Conservation (phyloP, 1,140 invertebrate genomes). For the Sinonovacula constricta region DNA sequence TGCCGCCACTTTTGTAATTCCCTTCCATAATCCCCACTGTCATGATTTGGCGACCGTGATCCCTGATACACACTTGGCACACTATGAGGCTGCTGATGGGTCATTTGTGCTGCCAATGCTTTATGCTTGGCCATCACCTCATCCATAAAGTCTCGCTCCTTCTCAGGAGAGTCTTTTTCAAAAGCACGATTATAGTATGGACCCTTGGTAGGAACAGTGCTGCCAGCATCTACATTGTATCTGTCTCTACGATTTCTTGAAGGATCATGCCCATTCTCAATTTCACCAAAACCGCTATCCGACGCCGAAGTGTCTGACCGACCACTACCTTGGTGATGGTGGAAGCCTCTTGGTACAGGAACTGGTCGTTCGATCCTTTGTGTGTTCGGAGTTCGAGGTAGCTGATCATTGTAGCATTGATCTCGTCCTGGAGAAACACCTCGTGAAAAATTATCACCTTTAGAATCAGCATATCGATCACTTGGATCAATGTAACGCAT, state of each 20-base stretch:
- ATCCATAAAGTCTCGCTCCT: not conserved
- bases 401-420: conserved; percentile 1
- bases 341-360: conserved; percentile 31
- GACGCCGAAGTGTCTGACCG: conserved; percentile 37
- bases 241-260: conserved; percentile 22
- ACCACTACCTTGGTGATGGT: conserved; percentile 44
- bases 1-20: conserved; percentile 37
- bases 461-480: conserved; percentile 28
- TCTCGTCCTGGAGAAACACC: not conserved
- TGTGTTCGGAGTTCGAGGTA: not conserved
- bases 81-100: conserved; percentile 16
- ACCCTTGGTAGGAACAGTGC: conserved; percentile 3
- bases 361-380: conserved; percentile 3
- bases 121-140: conserved; percentile 43
- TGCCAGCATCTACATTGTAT: conserved; percentile 1
- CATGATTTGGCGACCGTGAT: conserved; percentile 11
- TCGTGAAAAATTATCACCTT: not conserved
- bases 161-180: conserved; percentile 40
- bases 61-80: conserved; percentile 3
- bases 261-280: conserved; percentile 24
- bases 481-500: conserved; percentile 12
- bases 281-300: conserved; percentile 51
- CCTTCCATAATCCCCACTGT: conserved; percentile 32
- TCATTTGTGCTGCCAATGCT: conserved; percentile 33
- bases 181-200: conserved; percentile 46